Percentiles rank a stretch among this genome's conserved stretches.
Conservation (phyloP, 2,888 invertebrate genomes). For the Hymenopus coronatus region DNA sequence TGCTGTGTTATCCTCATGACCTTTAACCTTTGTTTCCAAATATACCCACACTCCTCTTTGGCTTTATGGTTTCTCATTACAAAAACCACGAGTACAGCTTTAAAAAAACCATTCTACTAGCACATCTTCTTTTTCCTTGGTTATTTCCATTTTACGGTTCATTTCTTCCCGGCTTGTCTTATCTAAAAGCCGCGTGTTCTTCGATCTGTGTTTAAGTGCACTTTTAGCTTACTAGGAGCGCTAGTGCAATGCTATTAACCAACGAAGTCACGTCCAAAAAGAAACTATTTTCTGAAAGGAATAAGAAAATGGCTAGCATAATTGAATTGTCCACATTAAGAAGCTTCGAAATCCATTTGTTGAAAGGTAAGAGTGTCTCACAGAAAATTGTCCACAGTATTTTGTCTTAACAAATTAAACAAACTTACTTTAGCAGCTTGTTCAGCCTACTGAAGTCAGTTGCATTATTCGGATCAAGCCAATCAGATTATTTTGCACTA, state of each 20-base stretch:
- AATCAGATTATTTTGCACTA: too few species aligned
- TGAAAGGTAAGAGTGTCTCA: too few species aligned
- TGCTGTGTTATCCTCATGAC: neutral
- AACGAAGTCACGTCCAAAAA: neutral
- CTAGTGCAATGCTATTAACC: neutral
- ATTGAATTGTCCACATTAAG: too few species aligned
- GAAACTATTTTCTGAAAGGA: too few species aligned
- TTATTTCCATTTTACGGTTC: neutral
- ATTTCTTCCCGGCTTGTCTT: neutral
- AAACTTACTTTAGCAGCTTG: too few species aligned
- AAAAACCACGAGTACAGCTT: neutral
- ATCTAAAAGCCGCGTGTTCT: neutral
- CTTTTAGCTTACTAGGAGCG: neutral
- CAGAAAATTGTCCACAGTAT: too few species aligned
- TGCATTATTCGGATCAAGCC: too few species aligned
- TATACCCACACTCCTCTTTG: neutral
- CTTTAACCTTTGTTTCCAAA: neutral
- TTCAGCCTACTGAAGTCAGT: too few species aligned
- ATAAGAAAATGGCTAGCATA: too few species aligned
- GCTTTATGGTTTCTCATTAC: neutral
- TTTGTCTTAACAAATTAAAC: too few species aligned
- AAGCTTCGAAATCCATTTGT: too few species aligned
- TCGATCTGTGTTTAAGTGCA: neutral
- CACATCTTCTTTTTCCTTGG: neutral
- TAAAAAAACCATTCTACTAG: neutral